These are phyloP conservation scores for Hartigia nigra DNA, from an alignment of 2,888 invertebrate species.

Conservation along the genomic window DNA sequence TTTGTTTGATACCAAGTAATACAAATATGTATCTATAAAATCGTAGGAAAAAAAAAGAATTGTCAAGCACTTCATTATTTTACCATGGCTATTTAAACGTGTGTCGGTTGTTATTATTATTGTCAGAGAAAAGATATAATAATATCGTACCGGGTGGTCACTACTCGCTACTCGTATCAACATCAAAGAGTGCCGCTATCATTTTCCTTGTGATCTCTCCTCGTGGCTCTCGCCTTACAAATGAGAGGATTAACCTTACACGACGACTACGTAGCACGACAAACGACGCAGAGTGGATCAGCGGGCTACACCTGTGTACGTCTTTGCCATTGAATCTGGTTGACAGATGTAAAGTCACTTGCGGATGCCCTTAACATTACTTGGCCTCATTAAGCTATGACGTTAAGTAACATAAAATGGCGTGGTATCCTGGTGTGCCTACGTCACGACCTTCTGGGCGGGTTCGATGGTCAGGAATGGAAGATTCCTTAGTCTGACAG, in stretches of 20 bases:
- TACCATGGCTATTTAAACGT: background rate
- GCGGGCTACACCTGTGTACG: background rate
- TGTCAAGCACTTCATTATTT: background rate
- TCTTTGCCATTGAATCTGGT: background rate
- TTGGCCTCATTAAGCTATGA: background rate
- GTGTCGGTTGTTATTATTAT: background rate
- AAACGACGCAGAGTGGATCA: background rate
- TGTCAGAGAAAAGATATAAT: background rate
- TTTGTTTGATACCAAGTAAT: background rate
- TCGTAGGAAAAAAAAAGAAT: background rate
- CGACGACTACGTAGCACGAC: background rate
- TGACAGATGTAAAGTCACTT: background rate
- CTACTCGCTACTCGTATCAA: constrained; percentile 9
- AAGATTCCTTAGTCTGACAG: background rate
- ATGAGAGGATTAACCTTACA: constrained; percentile 8
- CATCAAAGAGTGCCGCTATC: constrained; percentile 20
- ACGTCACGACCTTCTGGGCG: background rate
- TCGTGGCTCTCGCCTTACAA: background rate
- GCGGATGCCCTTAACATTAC: background rate
- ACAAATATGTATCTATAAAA: background rate
- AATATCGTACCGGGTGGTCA: background rate
- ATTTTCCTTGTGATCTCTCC: background rate
- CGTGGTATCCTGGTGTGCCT: background rate
- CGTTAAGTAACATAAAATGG: background rate
- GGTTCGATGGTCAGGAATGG: background rate